These are phyloP conservation scores for Cacoxenus indagator DNA, from an alignment of 2,888 invertebrate species.

Conservation along the genomic window DNA sequence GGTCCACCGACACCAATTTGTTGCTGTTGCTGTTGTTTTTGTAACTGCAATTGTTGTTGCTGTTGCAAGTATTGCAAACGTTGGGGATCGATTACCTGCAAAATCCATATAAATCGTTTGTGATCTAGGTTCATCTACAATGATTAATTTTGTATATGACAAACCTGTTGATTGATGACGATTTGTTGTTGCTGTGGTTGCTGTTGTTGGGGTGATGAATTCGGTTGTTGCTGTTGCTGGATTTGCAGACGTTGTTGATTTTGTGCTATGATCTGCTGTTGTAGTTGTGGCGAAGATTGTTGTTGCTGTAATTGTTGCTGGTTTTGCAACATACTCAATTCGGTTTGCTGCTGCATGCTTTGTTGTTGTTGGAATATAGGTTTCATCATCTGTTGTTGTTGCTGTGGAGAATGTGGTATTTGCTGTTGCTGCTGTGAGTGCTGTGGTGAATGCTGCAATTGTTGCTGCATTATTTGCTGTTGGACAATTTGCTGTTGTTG, in stretches of 20 bases:
- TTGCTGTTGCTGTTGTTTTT: slow-evolving; percentile 51
- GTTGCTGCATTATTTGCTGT: slow-evolving; percentile 58
- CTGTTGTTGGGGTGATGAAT: slow-evolving; percentile 50
- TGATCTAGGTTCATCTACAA: too few species aligned
- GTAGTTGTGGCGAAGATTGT: slow-evolving; percentile 28
- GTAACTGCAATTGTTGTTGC: slow-evolving; percentile 59
- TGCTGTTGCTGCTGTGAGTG: slow-evolving; percentile 53
- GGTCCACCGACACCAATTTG: slow-evolving; percentile 22
- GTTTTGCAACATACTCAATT: slow-evolving; percentile 19
- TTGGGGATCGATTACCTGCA: slow-evolving; percentile 68
- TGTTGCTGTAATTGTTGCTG: slow-evolving; percentile 42
- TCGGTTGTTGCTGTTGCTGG: slow-evolving; percentile 65
- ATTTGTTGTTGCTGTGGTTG: slow-evolving; percentile 67
- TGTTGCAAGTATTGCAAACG: slow-evolving; percentile 67
- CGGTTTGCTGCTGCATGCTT: slow-evolving; percentile 33
- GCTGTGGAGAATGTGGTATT: slow-evolving; percentile 42
- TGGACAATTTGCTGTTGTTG: slow-evolving; percentile 63
- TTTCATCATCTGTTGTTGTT: slow-evolving; percentile 35
- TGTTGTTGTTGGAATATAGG: slow-evolving; percentile 53
- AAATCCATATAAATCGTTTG: too few species aligned
- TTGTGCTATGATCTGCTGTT: slow-evolving; percentile 34
- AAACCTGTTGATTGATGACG: slow-evolving; percentile 68
- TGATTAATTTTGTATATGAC: too few species aligned
- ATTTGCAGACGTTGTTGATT: slow-evolving; percentile 52
- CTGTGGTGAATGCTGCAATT: slow-evolving; percentile 43